These are phyloP conservation scores for Phasia obesa DNA, from an alignment of 2,888 invertebrate genomes.

Conservation along the genomic window DNA sequence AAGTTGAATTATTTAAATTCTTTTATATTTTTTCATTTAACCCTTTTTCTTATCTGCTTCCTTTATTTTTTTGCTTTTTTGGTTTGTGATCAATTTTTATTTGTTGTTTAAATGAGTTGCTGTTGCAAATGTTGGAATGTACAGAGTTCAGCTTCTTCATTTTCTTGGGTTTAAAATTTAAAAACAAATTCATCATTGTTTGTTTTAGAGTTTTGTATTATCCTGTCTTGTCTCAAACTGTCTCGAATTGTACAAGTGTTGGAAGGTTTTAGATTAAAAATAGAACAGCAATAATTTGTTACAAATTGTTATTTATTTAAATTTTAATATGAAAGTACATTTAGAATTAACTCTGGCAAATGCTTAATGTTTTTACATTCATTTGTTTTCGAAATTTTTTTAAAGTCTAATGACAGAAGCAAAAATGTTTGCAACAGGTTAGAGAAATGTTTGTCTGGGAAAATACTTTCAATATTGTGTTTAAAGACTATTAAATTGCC, in stretches of 20 bases:
- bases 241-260: slow-evolving; percentile 10
- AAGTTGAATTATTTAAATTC: slow-evolving; percentile 63
- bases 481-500: too few species aligned
- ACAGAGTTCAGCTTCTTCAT: slow-evolving; percentile 10
- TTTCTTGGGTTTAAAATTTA: slow-evolving; percentile 59
- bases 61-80: neutral
- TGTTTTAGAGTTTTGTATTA: slow-evolving; percentile 12
- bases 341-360: too few species aligned
- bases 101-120: slow-evolving; percentile 1
- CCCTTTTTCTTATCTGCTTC: slow-evolving; percentile 44
- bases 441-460: too few species aligned
- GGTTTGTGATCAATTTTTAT: slow-evolving; percentile 7
- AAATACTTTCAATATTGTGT: too few species aligned
- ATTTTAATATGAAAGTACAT: slow-evolving; percentile 21
- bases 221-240: slow-evolving; percentile 22
- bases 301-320: slow-evolving; percentile 43
- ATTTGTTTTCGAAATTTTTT: too few species aligned
- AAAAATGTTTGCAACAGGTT: too few species aligned
- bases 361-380: too few species aligned
- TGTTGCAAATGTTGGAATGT: slow-evolving; percentile 27
- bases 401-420: too few species aligned
- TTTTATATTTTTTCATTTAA: slow-evolving; percentile 46
- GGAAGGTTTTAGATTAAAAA: neutral
- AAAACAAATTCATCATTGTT: slow-evolving; percentile 61
- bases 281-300: slow-evolving; percentile 27